Evolutionary conservation across 2,113 vertebrate species (phyloP).

Genomic region (cattle (Bos taurus)): DNA sequence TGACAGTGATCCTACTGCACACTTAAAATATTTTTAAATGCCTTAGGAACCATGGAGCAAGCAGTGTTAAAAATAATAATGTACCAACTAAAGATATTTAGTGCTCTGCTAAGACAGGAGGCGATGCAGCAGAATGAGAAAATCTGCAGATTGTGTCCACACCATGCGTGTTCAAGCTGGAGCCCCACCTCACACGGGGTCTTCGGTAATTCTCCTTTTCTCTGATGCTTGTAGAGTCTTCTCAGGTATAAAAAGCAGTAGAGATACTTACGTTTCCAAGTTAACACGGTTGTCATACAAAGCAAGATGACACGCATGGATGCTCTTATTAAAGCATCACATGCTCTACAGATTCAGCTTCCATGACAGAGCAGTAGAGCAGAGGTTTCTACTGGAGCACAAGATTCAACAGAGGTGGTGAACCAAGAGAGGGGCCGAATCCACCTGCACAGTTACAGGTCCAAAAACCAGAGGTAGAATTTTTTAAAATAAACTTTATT

Average conservation of each 20-base stretch:
- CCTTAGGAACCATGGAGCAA: neutral
- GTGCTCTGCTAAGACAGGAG: neutral
- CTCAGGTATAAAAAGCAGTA: neutral
- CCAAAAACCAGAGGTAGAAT: neutral
- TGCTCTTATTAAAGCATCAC: neutral
- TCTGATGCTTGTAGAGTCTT: fast-evolving
- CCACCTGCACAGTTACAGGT: neutral
- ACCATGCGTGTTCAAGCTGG: neutral
- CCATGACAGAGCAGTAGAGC: too few species aligned
- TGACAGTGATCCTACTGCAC: neutral
- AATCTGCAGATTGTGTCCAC: neutral
- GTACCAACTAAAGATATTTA: neutral
- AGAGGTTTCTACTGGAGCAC: neutral
- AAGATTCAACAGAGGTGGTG: neutral
- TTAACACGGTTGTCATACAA: neutral
- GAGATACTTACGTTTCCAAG: neutral
- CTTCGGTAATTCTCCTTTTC: neutral
- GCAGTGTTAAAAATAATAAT: neutral
- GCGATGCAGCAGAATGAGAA: neutral
- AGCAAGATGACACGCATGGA: neutral
- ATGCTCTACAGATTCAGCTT: neutral
- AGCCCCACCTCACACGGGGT: neutral
- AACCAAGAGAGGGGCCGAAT: neutral
- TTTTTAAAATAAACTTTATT: neutral
- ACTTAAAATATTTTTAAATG: neutral